phyloP scores from a whole-genome alignment of 1,140 invertebrate genomes.

The Dendrolimus kikuchii region DNA sequence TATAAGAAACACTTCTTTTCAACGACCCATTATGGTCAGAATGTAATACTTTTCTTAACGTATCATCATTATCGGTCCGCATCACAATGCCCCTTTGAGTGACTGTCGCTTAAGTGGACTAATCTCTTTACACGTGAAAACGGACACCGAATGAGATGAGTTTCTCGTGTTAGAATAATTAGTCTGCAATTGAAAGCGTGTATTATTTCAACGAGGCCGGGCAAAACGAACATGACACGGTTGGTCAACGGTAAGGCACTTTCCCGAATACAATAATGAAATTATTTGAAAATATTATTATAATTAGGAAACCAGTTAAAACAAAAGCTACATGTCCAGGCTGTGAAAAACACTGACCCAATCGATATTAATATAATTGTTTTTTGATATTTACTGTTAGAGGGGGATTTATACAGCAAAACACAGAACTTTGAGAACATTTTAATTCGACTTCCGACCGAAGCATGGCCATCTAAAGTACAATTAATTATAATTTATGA shows the following conservation, averaged over 20 bases:
- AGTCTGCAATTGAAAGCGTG: slow-evolving; percentile 70
- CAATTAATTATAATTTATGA: too few species aligned
- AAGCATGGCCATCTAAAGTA: too few species aligned
- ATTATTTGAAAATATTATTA: slow-evolving; percentile 49
- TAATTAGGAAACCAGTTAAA: slow-evolving; percentile 33
- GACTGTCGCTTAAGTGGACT: slow-evolving; percentile 58
- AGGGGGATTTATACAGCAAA: too few species aligned
- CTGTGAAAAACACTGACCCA: too few species aligned
- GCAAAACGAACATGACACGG: slow-evolving; percentile 59
- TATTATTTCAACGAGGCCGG: slow-evolving; percentile 63
- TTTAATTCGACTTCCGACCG: too few species aligned
- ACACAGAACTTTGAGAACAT: too few species aligned
- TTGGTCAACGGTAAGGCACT: slow-evolving; percentile 65
- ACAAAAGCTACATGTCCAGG: neutral
- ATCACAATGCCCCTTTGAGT: slow-evolving; percentile 57
- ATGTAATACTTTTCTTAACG: slow-evolving; percentile 65
- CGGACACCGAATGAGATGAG: slow-evolving; percentile 55
- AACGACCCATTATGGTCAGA: slow-evolving; percentile 49
- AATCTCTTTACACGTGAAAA: slow-evolving; percentile 70
- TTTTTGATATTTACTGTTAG: too few species aligned
- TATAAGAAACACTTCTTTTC: slow-evolving; percentile 62
- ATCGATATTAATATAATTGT: too few species aligned
- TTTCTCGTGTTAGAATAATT: slow-evolving; percentile 70
- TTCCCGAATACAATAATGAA: slow-evolving; percentile 60
- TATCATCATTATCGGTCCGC: slow-evolving; percentile 63